Percentiles rank a stretch among this genome's conserved stretches.
These are phyloP conservation scores for Panopea generosa DNA, from an alignment of 2,888 invertebrate genomes.

Conservation along the genomic window DNA sequence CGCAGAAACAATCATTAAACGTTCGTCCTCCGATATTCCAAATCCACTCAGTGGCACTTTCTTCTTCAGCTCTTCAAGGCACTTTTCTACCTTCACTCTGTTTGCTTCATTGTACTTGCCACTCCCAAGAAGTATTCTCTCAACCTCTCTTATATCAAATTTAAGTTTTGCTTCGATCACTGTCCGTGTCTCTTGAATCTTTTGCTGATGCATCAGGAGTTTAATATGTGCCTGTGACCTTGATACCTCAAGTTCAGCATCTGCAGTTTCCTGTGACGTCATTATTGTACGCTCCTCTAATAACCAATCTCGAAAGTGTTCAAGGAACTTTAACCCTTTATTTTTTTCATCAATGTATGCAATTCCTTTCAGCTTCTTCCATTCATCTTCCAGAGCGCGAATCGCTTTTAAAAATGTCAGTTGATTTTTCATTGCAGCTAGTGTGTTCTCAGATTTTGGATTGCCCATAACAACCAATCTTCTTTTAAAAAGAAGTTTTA, in stretches of 20 bases:
- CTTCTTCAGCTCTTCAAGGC: neutral
- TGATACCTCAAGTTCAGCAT: slow-evolving; percentile 64
- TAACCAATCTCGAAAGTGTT: slow-evolving; percentile 48
- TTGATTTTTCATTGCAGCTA: neutral
- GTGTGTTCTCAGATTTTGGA: neutral
- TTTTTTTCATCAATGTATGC: slow-evolving; percentile 16
- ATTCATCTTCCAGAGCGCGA: neutral
- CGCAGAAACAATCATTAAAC: slow-evolving; percentile 87
- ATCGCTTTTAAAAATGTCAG: neutral
- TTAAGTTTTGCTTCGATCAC: slow-evolving; percentile 22
- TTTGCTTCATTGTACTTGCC: neutral
- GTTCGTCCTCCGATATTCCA: slow-evolving; percentile 85
- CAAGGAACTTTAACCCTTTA: slow-evolving; percentile 22
- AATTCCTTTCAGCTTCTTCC: neutral
- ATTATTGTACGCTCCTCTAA: slow-evolving; percentile 41
- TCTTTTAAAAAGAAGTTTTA: neutral
- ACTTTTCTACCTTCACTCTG: neutral
- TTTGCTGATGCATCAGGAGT: slow-evolving; percentile 38
- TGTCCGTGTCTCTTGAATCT: slow-evolving; percentile 8
- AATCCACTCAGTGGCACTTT: slow-evolving; percentile 40
- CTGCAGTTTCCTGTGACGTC: slow-evolving; percentile 65
- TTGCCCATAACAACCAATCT: neutral
- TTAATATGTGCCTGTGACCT: slow-evolving; percentile 42
- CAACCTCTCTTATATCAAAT: slow-evolving; percentile 5
- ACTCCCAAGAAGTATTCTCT: neutral